Conservation (phyloP, 2,888 invertebrate species). For the Helicoverpa assulta region DNA sequence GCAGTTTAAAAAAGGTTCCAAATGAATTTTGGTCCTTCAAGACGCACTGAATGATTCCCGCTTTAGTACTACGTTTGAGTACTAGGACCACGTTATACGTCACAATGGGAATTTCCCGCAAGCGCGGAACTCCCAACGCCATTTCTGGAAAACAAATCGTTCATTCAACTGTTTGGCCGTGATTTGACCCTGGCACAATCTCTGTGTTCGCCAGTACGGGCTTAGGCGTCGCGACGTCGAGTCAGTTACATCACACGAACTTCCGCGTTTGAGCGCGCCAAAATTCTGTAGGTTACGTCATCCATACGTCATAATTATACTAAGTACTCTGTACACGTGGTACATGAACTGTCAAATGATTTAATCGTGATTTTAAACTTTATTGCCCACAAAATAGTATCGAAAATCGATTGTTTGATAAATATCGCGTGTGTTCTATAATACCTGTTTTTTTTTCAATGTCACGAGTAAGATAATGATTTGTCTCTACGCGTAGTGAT, state of each 20-base stretch:
- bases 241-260: slow-evolving; percentile 27
- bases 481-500: slow-evolving; percentile 22
- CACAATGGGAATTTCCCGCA: slow-evolving; percentile 3
- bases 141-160: slow-evolving; percentile 19
- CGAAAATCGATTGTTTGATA: slow-evolving; percentile 8
- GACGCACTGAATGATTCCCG: neutral
- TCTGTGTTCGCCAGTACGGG: slow-evolving; percentile 34
- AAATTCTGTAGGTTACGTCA: slow-evolving; percentile 49
- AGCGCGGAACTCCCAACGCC: slow-evolving; percentile 11
- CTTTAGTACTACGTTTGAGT: neutral
- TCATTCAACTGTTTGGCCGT: slow-evolving; percentile 36
- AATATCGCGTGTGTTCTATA: slow-evolving; percentile 10
- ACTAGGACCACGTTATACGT: neutral
- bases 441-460: slow-evolving; percentile 53
- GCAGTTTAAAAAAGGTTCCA: neutral
- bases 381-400: neutral
- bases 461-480: slow-evolving; percentile 49
- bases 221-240: slow-evolving; percentile 19
- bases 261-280: slow-evolving; percentile 56
- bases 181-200: slow-evolving; percentile 31
- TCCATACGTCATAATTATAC: slow-evolving; percentile 37
- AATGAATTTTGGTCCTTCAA: neutral
- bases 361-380: slow-evolving; percentile 31
- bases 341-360: slow-evolving; percentile 38
- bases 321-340: slow-evolving; percentile 39